These are phyloP conservation scores for Philopotamus ludificatus DNA, from an alignment of 1,140 invertebrate genomes.

Conservation along the genomic window DNA sequence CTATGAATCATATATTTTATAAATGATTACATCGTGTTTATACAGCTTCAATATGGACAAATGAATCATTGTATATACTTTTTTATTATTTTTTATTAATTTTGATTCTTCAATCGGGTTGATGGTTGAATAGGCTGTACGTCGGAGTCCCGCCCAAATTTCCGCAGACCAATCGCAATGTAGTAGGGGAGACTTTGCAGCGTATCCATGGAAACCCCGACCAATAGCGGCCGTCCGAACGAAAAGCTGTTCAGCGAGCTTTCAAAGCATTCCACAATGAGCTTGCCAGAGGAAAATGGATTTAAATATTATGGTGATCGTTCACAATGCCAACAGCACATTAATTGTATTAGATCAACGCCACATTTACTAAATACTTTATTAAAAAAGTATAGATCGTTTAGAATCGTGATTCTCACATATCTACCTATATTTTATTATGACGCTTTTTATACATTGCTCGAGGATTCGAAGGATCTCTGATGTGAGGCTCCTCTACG, in stretches of 20 bases:
- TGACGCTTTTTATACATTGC: no score
- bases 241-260: conserved; percentile 6
- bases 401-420: no score
- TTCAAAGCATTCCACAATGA: no score
- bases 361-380: no score
- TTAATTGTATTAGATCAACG: no score
- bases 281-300: no score
- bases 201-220: conserved; percentile 15
- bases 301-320: not conserved
- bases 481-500: no score
- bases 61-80: not conserved
- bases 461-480: no score
- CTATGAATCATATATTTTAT: no score
- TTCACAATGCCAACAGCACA: not conserved
- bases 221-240: conserved; percentile 1
- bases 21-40: not conserved
- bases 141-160: not conserved
- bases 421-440: no score
- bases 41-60: not conserved
- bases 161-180: conserved; percentile 3
- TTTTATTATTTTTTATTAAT: not conserved
- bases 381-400: no score
- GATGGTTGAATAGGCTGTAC: not conserved
- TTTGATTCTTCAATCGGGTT: not conserved
- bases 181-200: not conserved